phyloP scores from a whole-genome alignment of 2,888 invertebrate species.

The Plutella xylostella region DNA sequence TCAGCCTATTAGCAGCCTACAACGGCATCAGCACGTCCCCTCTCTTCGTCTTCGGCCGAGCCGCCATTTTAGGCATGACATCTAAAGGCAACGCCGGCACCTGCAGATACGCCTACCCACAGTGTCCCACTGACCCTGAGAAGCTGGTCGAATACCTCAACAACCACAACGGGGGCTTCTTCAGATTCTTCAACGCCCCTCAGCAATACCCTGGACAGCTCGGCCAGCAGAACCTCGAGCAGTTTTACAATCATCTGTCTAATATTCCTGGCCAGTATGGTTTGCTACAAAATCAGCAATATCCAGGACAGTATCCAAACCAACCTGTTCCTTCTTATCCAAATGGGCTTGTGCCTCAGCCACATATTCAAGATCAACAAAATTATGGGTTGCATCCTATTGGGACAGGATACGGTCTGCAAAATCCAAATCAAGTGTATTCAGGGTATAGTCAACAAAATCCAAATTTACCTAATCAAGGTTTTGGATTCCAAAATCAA shows the following conservation, averaged over 20 bases:
- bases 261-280: constrained; percentile 12
- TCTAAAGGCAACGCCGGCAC: constrained; percentile 68
- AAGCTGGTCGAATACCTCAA: constrained; percentile 82
- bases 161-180: constrained; percentile 89
- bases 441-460: not conserved
- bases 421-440: not conserved
- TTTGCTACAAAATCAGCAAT: not conserved
- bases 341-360: no score
- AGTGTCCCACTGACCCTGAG: constrained; percentile 80
- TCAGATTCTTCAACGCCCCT: constrained; percentile 78
- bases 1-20: constrained; percentile 70
- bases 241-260: constrained; percentile 48
- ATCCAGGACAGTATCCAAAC: constrained; percentile 10
- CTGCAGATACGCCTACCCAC: constrained; percentile 76
- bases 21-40: constrained; percentile 71
- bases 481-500: not conserved
- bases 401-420: not conserved
- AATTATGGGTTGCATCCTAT: constrained; percentile 2
- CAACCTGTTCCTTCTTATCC: no score
- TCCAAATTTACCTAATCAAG: not conserved
- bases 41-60: constrained; percentile 78
- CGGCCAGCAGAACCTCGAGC: constrained; percentile 40
- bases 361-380: no score
- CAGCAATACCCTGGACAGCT: constrained; percentile 26
- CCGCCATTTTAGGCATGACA: constrained; percentile 79